A percentile compares a stretch with the other conserved stretches of the same genome.
phyloP scores from a whole-genome alignment of 2,113 vertebrate genomes.

The Chrysochloris asiatica region DNA sequence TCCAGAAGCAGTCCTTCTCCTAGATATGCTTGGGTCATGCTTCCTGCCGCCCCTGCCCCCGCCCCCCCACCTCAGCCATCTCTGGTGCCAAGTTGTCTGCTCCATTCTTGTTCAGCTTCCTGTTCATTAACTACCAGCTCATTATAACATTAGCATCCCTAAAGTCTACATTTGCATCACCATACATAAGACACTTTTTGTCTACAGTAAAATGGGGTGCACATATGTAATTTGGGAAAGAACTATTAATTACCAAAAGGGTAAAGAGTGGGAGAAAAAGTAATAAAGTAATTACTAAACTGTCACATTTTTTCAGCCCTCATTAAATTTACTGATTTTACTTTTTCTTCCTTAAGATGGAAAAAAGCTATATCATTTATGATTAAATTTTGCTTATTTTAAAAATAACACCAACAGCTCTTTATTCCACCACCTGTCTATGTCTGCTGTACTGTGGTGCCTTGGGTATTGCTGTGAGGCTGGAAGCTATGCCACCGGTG shows the following conservation, averaged over 20 bases:
- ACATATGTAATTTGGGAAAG: slow-evolving; percentile 44
- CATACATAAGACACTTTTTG: slow-evolving; percentile 67
- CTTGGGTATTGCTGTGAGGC: not conserved
- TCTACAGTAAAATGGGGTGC: slow-evolving; percentile 41
- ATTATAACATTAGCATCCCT: slow-evolving; percentile 58
- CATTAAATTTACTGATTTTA: slow-evolving; percentile 47
- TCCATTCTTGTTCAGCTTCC: slow-evolving; percentile 72
- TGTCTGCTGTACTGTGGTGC: not conserved
- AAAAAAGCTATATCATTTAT: not conserved
- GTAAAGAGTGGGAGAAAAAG: slow-evolving; percentile 54
- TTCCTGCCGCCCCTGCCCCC: slow-evolving; percentile 52
- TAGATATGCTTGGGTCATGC: slow-evolving; percentile 16
- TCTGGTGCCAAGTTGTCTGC: slow-evolving; percentile 71
- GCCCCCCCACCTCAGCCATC: slow-evolving; percentile 4
- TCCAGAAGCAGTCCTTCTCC: not conserved
- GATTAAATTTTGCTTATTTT: slow-evolving; percentile 19
- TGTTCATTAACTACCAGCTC: slow-evolving; percentile 74
- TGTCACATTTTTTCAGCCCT: slow-evolving; percentile 22
- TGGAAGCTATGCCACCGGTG: not conserved
- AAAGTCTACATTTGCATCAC: slow-evolving; percentile 72
- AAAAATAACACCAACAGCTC: not conserved
- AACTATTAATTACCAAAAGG: slow-evolving; percentile 43
- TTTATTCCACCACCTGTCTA: not conserved
- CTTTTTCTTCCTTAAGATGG: not conserved
- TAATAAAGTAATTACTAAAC: slow-evolving; percentile 43